These are phyloP conservation scores for Meriones unguiculatus DNA, from an alignment of 2,113 vertebrate genomes.

Conservation along the genomic window DNA sequence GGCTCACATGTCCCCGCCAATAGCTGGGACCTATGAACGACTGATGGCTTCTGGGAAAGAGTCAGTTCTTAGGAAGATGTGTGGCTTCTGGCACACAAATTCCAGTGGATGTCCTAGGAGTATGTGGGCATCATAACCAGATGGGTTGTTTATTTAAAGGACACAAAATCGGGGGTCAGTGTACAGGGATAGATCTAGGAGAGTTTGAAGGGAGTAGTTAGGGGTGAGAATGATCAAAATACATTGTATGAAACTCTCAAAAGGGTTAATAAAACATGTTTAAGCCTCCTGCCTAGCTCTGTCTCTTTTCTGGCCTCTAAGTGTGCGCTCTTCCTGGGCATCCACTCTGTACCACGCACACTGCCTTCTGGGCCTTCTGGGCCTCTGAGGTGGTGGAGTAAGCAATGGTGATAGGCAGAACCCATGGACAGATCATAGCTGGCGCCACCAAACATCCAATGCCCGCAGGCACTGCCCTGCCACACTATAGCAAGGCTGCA, in stretches of 20 bases:
- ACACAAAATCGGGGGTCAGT: background rate
- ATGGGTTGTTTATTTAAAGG: background rate
- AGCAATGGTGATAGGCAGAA: background rate
- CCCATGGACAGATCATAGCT: too few species aligned
- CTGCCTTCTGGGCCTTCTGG: background rate
- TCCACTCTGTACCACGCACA: too few species aligned
- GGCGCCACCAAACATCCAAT: background rate
- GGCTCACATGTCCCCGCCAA: background rate
- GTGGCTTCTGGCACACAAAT: too few species aligned
- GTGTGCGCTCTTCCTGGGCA: background rate
- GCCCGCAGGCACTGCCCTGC: background rate
- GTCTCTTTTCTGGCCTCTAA: background rate
- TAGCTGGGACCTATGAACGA: too few species aligned
- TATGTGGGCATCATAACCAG: too few species aligned
- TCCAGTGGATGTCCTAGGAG: too few species aligned
- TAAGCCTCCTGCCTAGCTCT: background rate
- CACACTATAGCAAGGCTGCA: constrained; percentile 82
- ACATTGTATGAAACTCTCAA: background rate
- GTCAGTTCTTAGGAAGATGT: too few species aligned
- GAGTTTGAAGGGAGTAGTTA: background rate
- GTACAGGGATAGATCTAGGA: background rate
- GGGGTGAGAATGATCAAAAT: background rate
- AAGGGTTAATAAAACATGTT: background rate
- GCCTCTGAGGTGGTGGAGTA: too few species aligned
- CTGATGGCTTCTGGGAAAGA: too few species aligned